Evolutionary conservation across 2,888 invertebrate species (phyloP), one percentile per base, ranked within the genome.

Genomic region (Terebella lapidaria): DNA sequence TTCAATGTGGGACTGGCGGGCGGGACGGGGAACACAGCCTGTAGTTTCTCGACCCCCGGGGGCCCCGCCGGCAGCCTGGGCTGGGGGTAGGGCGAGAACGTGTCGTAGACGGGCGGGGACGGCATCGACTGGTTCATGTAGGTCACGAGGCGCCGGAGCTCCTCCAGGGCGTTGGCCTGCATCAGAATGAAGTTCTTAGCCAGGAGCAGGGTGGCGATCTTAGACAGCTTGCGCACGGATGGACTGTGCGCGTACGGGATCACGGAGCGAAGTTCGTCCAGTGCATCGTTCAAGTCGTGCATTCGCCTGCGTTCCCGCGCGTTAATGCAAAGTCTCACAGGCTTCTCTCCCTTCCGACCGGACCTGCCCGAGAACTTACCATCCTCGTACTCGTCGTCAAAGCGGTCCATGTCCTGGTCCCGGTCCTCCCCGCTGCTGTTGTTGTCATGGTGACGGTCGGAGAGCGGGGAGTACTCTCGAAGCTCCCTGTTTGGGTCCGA

Each of bases 211-310:
- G n/a, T n/a, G n/a, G n/a, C n/a, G n/a, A n/a, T n/a, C n/a, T n/a
- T n/a, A n/a, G n/a, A 79, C 67, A 4, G 74, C 70, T 79, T 79
- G 53, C 79, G 64, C n/a, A 79, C 79, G 3, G 78, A 78, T 2
- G 79, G 79, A 60, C 75, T 75, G 69, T 79, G 78, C 1, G 78
- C 78, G 66, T 79, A 79, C n/a, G 79, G 79, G 26, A 81, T 81
- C 47, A 81, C 80, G 1, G 73, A 71, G 2, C 81, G 67, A 26
- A 81, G 70, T 57, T 76, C 78, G 62, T 81, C 80, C 56, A 81
- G 70, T 1, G 80, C 80, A 63, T 81, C 81, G 69, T 83, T 83
- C 60, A 83, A 65, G 67, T 83, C 82, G 67, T 83, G 83, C 83
- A 83, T 83, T 55, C 83, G 70, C 52, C 79, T 68, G 30, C 83